Conservation (phyloP, 2,113 vertebrate genomes). For the Canis aureus region DNA sequence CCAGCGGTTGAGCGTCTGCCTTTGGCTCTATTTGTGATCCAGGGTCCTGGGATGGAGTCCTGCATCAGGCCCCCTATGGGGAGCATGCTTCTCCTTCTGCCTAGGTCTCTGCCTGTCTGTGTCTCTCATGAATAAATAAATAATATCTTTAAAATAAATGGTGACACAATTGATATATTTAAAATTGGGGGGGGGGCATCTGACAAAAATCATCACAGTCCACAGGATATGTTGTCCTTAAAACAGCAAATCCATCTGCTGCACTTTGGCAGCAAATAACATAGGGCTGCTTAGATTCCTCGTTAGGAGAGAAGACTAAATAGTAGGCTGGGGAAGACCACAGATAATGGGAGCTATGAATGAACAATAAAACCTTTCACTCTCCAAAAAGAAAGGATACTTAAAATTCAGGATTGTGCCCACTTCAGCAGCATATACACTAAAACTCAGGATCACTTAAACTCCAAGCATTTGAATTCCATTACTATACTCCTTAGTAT, state of each 20-base stretch:
- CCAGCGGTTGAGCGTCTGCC: too few species aligned
- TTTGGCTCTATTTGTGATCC: too few species aligned
- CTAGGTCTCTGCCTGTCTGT: too few species aligned
- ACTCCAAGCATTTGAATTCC: background rate
- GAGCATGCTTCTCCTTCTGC: too few species aligned
- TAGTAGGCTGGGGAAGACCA: background rate
- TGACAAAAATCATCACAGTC: background rate
- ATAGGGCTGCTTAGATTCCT: background rate
- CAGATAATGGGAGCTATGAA: background rate
- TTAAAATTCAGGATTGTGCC: slow-evolving; percentile 32
- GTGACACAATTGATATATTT: background rate
- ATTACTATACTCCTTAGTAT: background rate
- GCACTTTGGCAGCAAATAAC: background rate
- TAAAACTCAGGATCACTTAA: slow-evolving; percentile 48
- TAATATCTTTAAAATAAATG: background rate
- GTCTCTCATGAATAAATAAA: too few species aligned
- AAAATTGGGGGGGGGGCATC: background rate
- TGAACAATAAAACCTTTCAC: background rate
- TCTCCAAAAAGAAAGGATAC: slow-evolving; percentile 32
- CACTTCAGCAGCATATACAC: background rate
- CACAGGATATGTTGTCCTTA: background rate
- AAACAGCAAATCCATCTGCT: background rate
- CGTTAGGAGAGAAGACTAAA: background rate
- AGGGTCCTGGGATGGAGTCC: too few species aligned
- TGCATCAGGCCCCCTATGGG: too few species aligned